Evolutionary conservation across 2,797 vertebrate species (phyloP), one percentile per base, ranked within the genome.

Genomic region (Delichon dasypus): DNA sequence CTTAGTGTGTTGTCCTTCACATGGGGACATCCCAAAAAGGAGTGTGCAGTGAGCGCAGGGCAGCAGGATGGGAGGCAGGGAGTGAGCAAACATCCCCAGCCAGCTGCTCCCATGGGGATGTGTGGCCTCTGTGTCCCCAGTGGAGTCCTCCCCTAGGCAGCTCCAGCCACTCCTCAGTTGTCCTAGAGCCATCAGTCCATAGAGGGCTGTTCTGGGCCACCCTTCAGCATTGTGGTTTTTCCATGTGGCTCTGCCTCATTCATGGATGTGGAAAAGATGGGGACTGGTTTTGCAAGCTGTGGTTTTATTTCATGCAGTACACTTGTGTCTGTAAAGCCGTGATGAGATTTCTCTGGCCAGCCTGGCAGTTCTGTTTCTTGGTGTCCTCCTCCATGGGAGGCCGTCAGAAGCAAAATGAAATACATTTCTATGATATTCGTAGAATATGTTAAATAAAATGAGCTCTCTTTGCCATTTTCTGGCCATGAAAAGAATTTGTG

Each of bases 61-160:
- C 42, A 92, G n/a, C 7, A n/a, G 40, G 17, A 23, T 32, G n/a
- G 61, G 55, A 53, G 68, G 48, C 36, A 57, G 45, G 22, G n/a
- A 53, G 25, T 16, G 77, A 12, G 9, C 17, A 71, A 48, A 55
- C 40, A 18, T 55, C 27, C 58, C 20, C 66, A 83, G 6, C 13
- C 36, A 48, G 3, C 42, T 58, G n/a, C 64, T 89, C 22, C 30
- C 20, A 7, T 29, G 40, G 21, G 9, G 2, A 1, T 2, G 1
- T 4, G 1, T 57, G 71, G 14, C 20, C 22, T 21, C 12, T 9
- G 4, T 23, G 50, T 76, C 11, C 51, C 44, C 2, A 0, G 0
- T 47, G 29, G 32, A 61, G 54, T 42, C 34, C 47, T 42, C 72
- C n/a, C 66, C n/a, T 14, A 23, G 5, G 6, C 11, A 64, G 32